These are phyloP conservation scores for Hirudo medicinalis DNA, from an alignment of 1,140 invertebrate species.

Conservation along the genomic window DNA sequence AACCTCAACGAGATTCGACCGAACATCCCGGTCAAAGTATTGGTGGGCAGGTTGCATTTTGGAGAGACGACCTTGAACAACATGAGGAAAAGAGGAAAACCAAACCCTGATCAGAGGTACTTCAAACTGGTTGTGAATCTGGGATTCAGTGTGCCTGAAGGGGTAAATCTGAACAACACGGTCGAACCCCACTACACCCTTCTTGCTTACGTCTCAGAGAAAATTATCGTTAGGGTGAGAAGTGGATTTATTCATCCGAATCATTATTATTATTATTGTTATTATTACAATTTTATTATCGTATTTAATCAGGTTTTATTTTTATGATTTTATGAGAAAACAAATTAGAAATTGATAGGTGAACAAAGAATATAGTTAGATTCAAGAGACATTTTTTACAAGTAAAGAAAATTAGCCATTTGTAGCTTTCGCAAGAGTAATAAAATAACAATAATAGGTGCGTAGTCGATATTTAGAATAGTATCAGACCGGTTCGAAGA, in stretches of 20 bases:
- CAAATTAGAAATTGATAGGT: no score
- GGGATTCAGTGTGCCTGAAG: constrained; percentile 64
- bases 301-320: no score
- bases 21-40: constrained; percentile 47
- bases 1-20: neutral
- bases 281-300: no score
- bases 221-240: constrained; percentile 82
- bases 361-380: no score
- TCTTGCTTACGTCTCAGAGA: constrained; percentile 75
- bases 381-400: no score
- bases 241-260: neutral
- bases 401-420: no score
- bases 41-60: constrained; percentile 88
- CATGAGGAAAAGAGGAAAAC: constrained; percentile 94
- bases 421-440: no score
- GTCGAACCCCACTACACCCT: constrained; percentile 30
- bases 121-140: constrained; percentile 79
- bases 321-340: no score
- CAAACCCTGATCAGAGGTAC: constrained; percentile 94
- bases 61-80: constrained; percentile 97
- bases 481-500: no score
- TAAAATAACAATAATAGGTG: no score
- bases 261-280: no score
- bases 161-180: neutral
- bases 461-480: no score